Percentiles rank a stretch among this genome's conserved stretches.
These are phyloP conservation scores for Protobothrops mucrosquamatus DNA, from an alignment of 2,113 vertebrate genomes.

Conservation along the genomic window DNA sequence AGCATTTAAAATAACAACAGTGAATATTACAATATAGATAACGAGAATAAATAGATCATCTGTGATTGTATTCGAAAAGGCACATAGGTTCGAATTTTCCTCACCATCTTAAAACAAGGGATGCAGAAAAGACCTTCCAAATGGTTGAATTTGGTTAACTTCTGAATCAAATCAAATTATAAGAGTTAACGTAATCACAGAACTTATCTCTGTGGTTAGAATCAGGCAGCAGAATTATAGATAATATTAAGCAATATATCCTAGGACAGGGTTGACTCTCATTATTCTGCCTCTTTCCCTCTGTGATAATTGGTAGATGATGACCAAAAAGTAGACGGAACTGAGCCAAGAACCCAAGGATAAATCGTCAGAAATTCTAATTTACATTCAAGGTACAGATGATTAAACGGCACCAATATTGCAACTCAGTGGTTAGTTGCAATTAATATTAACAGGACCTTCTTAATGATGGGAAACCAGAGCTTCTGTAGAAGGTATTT, in stretches of 20 bases:
- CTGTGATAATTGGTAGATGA: neutral
- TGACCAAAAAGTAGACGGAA: neutral
- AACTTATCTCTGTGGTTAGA: neutral
- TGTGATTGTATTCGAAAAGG: neutral
- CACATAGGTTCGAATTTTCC: neutral
- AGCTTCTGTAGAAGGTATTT: neutral
- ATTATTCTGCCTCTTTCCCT: neutral
- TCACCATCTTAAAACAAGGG: neutral
- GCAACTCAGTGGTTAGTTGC: neutral
- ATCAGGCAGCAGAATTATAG: neutral
- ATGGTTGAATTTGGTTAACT: neutral
- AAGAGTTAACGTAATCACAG: neutral
- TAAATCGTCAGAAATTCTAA: neutral
- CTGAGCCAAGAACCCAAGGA: neutral
- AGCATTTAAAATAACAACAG: neutral
- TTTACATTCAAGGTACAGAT: neutral
- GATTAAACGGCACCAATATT: neutral
- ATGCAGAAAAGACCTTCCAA: neutral
- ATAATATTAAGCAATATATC: neutral
- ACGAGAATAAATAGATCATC: neutral
- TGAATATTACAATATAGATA: neutral
- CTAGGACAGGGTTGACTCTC: neutral
- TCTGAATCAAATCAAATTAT: neutral
- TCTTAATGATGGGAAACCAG: neutral
- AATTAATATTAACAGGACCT: neutral